Evolutionary conservation across 1,140 invertebrate genomes (phyloP).

Genomic region (Leptonema lineaticorne): DNA sequence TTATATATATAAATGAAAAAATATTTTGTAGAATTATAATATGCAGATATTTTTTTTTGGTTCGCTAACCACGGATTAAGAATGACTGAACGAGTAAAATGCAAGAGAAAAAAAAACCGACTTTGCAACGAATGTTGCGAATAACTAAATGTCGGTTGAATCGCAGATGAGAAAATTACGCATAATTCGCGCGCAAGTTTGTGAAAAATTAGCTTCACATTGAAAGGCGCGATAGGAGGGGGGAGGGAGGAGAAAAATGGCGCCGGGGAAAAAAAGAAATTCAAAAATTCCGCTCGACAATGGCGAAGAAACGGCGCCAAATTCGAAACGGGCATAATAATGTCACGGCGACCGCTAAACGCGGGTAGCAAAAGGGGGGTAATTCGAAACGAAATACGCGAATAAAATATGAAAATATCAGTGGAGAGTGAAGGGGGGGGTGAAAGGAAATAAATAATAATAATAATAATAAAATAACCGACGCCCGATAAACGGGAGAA

Average conservation of each 20-base stretch:
- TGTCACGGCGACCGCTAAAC: too few species aligned
- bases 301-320: not conserved
- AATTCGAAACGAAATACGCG: not conserved
- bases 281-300: not conserved
- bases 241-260: too few species aligned
- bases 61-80: not conserved
- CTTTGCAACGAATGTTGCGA: constrained; percentile 1
- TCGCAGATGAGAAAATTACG: constrained; percentile 43
- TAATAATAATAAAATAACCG: too few species aligned
- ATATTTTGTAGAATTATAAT: too few species aligned
- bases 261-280: constrained; percentile 2
- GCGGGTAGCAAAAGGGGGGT: too few species aligned
- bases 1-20: too few species aligned
- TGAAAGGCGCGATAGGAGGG: too few species aligned
- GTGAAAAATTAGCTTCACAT: constrained; percentile 43
- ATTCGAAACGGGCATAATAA: too few species aligned
- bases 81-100: constrained; percentile 8
- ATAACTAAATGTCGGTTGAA: constrained; percentile 41
- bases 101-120: constrained; percentile 18
- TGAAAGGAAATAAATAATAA: not conserved
- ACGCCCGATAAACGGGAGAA: too few species aligned
- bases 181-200: constrained; percentile 42
- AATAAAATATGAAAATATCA: not conserved
- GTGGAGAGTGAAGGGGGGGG: not conserved
- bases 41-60: too few species aligned